Evolutionary conservation across 1,140 invertebrate genomes (phyloP).

Genomic region (Drosophila subpulchrella): DNA sequence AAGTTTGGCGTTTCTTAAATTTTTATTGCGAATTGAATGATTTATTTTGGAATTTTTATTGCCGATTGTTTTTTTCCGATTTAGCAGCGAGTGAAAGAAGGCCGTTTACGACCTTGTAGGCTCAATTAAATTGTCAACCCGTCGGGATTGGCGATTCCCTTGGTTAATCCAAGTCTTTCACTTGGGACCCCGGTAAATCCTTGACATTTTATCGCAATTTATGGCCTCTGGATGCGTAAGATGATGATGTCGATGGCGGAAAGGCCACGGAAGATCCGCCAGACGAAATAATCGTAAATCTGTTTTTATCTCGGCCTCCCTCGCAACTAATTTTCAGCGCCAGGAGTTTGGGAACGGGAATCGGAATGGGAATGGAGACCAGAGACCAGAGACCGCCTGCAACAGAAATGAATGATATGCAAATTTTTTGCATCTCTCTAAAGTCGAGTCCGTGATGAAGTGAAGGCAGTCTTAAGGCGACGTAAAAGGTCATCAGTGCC

Average conservation of each 20-base stretch:
- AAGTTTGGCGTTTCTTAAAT: conserved; percentile 10
- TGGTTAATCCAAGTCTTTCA: conserved; percentile 62
- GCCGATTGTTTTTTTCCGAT: conserved; percentile 18
- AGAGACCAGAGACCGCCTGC: neutral
- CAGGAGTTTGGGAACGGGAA: conserved; percentile 3
- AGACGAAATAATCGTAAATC: conserved; percentile 76
- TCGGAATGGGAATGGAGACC: too few species aligned
- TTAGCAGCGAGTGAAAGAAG: conserved; percentile 24
- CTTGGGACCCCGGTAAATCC: conserved; percentile 53
- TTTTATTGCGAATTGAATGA: conserved; percentile 26
- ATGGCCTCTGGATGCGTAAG: conserved; percentile 51
- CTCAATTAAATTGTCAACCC: conserved; percentile 75
- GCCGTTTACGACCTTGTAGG: conserved; percentile 26
- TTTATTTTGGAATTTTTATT: conserved; percentile 35
- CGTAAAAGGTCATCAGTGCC: conserved; percentile 73
- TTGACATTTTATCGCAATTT: conserved; percentile 74
- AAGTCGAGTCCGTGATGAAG: conserved; percentile 47
- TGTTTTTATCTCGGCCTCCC: conserved; percentile 49
- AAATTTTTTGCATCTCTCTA: conserved; percentile 47
- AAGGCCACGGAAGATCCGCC: conserved; percentile 31
- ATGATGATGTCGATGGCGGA: conserved; percentile 50
- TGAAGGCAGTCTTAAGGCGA: conserved; percentile 70
- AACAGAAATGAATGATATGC: conserved; percentile 71
- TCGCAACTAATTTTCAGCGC: conserved; percentile 30
- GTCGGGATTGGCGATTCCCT: conserved; percentile 42